Evolutionary conservation across 2,113 vertebrate species (phyloP).

Genomic region (Nycticryphes semicollaris): DNA sequence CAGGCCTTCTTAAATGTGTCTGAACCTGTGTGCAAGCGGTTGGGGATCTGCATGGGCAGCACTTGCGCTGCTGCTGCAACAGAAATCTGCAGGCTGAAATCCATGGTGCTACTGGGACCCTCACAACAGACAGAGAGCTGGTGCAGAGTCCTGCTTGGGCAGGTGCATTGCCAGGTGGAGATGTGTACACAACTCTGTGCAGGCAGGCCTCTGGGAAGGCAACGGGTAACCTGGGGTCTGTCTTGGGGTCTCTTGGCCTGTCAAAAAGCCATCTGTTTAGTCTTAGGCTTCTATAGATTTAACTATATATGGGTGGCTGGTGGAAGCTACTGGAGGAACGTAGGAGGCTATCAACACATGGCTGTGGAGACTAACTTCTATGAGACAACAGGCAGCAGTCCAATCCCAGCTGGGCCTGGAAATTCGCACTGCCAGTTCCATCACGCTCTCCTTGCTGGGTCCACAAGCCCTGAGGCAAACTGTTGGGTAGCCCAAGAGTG

Average conservation of each 20-base stretch:
- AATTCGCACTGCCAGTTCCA: not conserved
- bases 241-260: not conserved
- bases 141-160: not conserved
- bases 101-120: accelerated
- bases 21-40: not conserved
- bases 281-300: not conserved
- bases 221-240: not conserved
- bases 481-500: not conserved
- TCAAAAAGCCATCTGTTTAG: not conserved
- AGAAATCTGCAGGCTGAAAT: not conserved
- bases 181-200: not conserved
- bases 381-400: not conserved
- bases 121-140: accelerated
- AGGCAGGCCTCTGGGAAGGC: not conserved
- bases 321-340: not conserved
- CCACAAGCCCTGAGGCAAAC: not conserved
- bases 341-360: accelerated
- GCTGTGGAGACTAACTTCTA: not conserved
- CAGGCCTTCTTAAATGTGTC: not conserved
- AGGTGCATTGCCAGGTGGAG: not conserved
- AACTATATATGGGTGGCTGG: not conserved
- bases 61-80: not conserved
- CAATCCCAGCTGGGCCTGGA: not conserved
- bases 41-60: not conserved
- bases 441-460: not conserved